phyloP scores from a whole-genome alignment of 2,797 vertebrate genomes.

The Botia almorhae region DNA sequence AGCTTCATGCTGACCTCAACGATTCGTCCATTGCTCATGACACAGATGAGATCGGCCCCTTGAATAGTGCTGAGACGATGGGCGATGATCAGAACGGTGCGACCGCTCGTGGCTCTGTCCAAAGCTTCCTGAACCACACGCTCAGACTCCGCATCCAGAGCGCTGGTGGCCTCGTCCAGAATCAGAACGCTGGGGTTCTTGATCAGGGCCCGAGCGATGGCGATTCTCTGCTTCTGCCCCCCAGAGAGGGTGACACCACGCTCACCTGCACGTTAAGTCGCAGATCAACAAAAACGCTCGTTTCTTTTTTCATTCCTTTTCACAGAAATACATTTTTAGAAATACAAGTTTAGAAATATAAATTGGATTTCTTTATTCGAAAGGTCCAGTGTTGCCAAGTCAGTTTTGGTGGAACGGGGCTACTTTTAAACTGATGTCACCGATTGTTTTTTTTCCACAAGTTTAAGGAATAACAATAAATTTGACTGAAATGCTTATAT shows the following conservation, averaged over 20 bases:
- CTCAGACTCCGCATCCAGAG: conserved; percentile 90
- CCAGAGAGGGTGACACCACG: conserved; percentile 90
- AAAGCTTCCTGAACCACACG: conserved; percentile 90
- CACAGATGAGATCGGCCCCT: conserved; percentile 86
- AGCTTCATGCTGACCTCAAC: conserved; percentile 83
- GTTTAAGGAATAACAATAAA: no score
- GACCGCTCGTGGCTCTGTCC: conserved; percentile 85
- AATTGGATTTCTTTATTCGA: no score
- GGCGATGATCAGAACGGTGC: conserved; percentile 94
- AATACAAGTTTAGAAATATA: no score
- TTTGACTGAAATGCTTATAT: no score
- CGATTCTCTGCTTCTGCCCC: conserved; percentile 94
- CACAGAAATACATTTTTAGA: no score
- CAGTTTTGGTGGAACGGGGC: no score
- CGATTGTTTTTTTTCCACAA: no score
- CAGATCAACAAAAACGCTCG: background rate
- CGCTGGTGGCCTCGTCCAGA: conserved; percentile 87
- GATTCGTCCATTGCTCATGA: conserved; percentile 86
- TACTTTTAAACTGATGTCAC: no score
- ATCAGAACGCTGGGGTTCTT: conserved; percentile 87
- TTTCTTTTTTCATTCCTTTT: background rate
- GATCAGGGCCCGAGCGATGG: conserved; percentile 91
- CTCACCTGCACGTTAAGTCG: conserved; percentile 77
- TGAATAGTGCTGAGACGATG: conserved; percentile 95
- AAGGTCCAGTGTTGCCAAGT: no score